phyloP scores from a whole-genome alignment of 1,140 invertebrate species.

The Saccostrea glomerata region DNA sequence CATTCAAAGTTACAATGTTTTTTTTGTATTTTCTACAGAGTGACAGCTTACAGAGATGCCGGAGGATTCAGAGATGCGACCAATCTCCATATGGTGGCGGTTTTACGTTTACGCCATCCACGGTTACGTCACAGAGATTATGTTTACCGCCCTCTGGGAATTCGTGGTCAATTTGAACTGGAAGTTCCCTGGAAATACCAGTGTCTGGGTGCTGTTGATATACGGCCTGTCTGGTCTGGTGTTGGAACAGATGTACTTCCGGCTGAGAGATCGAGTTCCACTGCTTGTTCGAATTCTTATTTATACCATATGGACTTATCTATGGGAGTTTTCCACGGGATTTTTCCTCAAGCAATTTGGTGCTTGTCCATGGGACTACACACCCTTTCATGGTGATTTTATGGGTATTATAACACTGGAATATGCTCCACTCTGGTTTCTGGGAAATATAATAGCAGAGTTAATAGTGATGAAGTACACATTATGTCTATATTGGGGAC shows the following conservation, averaged over 20 bases:
- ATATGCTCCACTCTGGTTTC: constrained; percentile 81
- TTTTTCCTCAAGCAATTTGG: constrained; percentile 79
- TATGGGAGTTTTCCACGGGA: constrained; percentile 81
- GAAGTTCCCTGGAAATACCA: constrained; percentile 80
- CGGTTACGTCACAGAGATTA: constrained; percentile 81
- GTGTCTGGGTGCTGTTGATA: constrained; percentile 81
- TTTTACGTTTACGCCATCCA: constrained; percentile 82
- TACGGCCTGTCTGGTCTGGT: constrained; percentile 79
- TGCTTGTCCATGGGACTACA: constrained; percentile 82
- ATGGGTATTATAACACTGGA: constrained; percentile 81
- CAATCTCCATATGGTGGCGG: constrained; percentile 68
- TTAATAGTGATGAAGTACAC: constrained; percentile 77
- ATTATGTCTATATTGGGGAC: constrained; percentile 76
- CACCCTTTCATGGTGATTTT: constrained; percentile 79
- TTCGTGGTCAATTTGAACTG: constrained; percentile 80
- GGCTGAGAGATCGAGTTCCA: constrained; percentile 73
- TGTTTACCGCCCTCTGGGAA: constrained; percentile 82
- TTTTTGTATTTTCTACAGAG: neutral
- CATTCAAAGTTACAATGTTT: no score
- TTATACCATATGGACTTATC: constrained; percentile 80
- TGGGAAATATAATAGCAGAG: constrained; percentile 77
- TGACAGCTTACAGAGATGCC: constrained; percentile 3
- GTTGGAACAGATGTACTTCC: constrained; percentile 78
- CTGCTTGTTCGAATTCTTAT: constrained; percentile 77
- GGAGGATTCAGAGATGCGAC: constrained; percentile 12